Evolutionary conservation across 2,888 invertebrate species (phyloP).

Genomic region (Apamea sordens): DNA sequence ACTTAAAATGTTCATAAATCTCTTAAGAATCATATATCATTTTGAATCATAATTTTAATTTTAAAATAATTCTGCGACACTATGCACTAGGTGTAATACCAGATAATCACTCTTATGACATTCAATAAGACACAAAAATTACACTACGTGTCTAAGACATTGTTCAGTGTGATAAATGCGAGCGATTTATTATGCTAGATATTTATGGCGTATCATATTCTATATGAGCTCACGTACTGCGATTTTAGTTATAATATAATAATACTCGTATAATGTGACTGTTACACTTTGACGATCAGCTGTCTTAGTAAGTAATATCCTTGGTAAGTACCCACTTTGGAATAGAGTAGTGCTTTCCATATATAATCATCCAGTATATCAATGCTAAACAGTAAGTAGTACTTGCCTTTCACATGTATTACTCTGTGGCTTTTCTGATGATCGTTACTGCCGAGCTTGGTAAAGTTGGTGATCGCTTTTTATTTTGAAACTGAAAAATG

Average conservation of each 20-base stretch:
- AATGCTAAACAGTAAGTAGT: slow-evolving; percentile 12
- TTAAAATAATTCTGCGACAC: slow-evolving; percentile 36
- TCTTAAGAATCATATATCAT: slow-evolving; percentile 44
- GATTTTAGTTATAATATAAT: slow-evolving; percentile 57
- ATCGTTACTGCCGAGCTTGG: not conserved
- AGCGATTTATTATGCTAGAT: slow-evolving; percentile 60
- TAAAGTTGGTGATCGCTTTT: not conserved
- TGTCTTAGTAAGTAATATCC: slow-evolving; percentile 29
- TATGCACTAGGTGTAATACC: slow-evolving; percentile 38
- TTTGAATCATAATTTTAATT: slow-evolving; percentile 33
- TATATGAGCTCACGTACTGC: slow-evolving; percentile 58
- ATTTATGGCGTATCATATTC: slow-evolving; percentile 55
- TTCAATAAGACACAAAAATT: slow-evolving; percentile 63
- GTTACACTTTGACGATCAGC: slow-evolving; percentile 45
- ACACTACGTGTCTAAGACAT: slow-evolving; percentile 48
- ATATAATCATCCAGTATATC: slow-evolving; percentile 13
- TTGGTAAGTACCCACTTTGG: slow-evolving; percentile 39
- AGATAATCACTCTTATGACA: slow-evolving; percentile 51
- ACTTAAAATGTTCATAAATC: slow-evolving; percentile 25
- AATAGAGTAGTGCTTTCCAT: slow-evolving; percentile 21
- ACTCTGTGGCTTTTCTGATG: not conserved
- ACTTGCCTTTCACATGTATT: not conserved
- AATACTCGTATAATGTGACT: slow-evolving; percentile 19
- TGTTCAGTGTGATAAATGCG: slow-evolving; percentile 62
- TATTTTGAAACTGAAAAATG: not conserved